phyloP scores from a whole-genome alignment of 2,888 invertebrate genomes.

The Theodoxus fluviatilis region DNA sequence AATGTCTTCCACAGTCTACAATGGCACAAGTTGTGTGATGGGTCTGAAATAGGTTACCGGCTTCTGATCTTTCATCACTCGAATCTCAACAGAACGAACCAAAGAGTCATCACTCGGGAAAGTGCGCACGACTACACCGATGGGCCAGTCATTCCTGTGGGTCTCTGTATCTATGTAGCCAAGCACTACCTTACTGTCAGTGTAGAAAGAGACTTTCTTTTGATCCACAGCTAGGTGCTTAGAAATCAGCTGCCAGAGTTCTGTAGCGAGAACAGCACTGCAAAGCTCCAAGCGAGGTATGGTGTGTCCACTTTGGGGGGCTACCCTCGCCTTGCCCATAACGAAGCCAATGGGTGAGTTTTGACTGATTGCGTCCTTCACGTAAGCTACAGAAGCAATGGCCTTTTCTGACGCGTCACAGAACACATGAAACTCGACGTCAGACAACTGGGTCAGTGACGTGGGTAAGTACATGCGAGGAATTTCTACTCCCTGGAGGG shows the following conservation, averaged over 20 bases:
- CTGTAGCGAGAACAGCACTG: slow-evolving; percentile 25
- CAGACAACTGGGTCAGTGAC: not conserved
- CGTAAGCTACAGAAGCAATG: slow-evolving; percentile 27
- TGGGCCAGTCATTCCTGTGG: no score
- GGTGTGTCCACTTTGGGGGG: slow-evolving; percentile 29
- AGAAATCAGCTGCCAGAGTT: slow-evolving; percentile 10
- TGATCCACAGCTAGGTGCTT: not conserved
- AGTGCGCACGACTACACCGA: no score
- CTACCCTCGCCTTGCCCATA: slow-evolving; percentile 28
- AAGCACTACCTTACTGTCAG: slow-evolving; percentile 31
- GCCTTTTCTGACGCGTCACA: slow-evolving; percentile 33
- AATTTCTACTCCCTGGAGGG: slow-evolving; percentile 10
- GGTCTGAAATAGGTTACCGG: no score
- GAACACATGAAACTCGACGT: slow-evolving; percentile 27
- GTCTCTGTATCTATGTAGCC: slow-evolving; percentile 29
- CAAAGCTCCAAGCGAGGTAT: slow-evolving; percentile 31
- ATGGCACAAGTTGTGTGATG: no score
- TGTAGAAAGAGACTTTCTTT: slow-evolving; percentile 27
- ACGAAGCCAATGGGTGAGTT: slow-evolving; percentile 13
- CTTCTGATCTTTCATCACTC: no score
- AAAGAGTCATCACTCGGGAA: no score
- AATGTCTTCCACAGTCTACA: no score
- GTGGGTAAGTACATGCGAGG: slow-evolving; percentile 25
- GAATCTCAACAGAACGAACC: no score
- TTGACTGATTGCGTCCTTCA: not conserved